Conservation (phyloP, 2,797 vertebrate genomes). For the Lutra lutra region DNA sequence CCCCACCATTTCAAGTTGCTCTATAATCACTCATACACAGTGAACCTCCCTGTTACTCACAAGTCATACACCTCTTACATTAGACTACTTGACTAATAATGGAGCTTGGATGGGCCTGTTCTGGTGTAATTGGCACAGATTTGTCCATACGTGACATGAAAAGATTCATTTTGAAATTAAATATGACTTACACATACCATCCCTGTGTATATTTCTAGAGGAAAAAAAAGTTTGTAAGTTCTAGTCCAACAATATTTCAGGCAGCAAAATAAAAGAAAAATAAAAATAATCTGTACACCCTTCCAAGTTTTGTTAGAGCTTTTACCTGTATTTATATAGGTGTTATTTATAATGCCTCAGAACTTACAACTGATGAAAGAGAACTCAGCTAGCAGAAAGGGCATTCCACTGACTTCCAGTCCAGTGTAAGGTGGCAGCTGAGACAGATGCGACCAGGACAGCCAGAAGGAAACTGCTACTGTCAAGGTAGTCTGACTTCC, state of each 20-base stretch:
- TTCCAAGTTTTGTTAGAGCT: background rate
- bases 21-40: background rate
- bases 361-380: background rate
- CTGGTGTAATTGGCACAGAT: background rate
- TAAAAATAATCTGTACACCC: background rate
- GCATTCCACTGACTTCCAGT: background rate
- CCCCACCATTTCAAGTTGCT: background rate
- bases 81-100: background rate
- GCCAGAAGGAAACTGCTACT: too few relatives aligned
- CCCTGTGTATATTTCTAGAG: background rate
- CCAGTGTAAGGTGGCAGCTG: background rate
- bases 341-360: background rate
- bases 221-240: background rate
- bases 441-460: background rate
- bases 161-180: background rate
- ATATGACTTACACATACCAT: background rate
- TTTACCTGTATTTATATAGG: background rate
- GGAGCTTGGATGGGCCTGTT: background rate
- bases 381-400: background rate
- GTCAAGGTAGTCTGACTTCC: background rate
- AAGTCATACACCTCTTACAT: background rate
- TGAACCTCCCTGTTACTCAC: background rate
- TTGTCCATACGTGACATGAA: background rate
- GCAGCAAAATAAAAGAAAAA: constrained; percentile 1
- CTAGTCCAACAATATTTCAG: background rate